Evolutionary conservation across 2,113 vertebrate species (phyloP).

Genomic region (Lepisosteus osseus): DNA sequence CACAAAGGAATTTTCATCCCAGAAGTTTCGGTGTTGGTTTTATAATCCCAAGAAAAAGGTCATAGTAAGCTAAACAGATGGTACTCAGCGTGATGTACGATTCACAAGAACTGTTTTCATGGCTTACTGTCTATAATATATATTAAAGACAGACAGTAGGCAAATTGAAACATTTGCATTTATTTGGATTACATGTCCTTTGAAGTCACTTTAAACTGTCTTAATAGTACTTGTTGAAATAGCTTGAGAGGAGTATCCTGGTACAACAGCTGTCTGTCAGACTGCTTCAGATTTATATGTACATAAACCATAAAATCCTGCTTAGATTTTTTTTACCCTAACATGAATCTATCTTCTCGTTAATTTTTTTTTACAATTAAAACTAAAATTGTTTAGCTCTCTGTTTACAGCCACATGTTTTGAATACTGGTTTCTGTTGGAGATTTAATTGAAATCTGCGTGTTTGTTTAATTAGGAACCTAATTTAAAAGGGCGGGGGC

Average conservation of each 20-base stretch:
- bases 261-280: not conserved
- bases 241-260: slow-evolving; percentile 18
- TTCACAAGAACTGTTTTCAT: slow-evolving; percentile 12
- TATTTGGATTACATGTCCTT: slow-evolving; percentile 24
- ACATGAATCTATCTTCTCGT: slow-evolving; percentile 20
- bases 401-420: slow-evolving; percentile 31
- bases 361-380: slow-evolving; percentile 25
- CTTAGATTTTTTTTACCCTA: slow-evolving; percentile 11
- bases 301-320: slow-evolving; percentile 30
- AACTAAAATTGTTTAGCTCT: slow-evolving; percentile 12
- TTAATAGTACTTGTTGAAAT: slow-evolving; percentile 27
- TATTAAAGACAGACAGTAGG: slow-evolving; percentile 38
- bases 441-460: too few species aligned
- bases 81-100: slow-evolving; percentile 1
- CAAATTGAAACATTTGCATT: slow-evolving; percentile 27
- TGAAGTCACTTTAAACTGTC: slow-evolving; percentile 35
- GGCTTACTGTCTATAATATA: slow-evolving; percentile 23
- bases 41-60: slow-evolving; percentile 11
- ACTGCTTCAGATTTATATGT: slow-evolving; percentile 32
- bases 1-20: slow-evolving; percentile 4
- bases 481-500: too few species aligned
- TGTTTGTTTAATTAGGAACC: too few species aligned
- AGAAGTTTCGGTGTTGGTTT: slow-evolving; percentile 18
- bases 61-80: slow-evolving; percentile 18
- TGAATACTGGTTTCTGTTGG: not conserved